Conservation (phyloP, 2,113 vertebrate genomes). For the Engystomops pustulosus region DNA sequence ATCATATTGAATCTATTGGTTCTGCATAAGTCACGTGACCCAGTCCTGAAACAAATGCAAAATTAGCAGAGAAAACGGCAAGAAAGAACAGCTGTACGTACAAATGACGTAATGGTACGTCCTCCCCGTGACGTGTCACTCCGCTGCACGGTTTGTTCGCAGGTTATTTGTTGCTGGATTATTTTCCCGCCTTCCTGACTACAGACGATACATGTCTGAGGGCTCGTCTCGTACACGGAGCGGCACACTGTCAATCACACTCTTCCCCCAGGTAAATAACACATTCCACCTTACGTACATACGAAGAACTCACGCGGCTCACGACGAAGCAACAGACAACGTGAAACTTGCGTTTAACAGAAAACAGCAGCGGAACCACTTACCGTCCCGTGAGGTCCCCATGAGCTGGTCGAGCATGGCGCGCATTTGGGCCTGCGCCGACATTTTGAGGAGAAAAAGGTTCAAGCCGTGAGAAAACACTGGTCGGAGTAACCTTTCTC, state of each 20-base stretch:
- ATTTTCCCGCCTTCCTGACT: not conserved
- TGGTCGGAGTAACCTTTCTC: no score
- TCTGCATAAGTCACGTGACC: no score
- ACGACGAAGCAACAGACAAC: not conserved
- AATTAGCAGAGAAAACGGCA: no score
- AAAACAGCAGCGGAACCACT: constrained; percentile 64
- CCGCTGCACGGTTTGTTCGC: not conserved
- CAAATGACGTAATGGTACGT: no score
- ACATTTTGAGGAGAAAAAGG: constrained; percentile 76
- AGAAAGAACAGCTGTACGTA: no score
- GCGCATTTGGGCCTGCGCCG: constrained; percentile 98
- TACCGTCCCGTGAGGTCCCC: constrained; percentile 97
- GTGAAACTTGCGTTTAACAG: not conserved
- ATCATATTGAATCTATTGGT: no score
- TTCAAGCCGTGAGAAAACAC: constrained; percentile 39
- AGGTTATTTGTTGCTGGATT: no score
- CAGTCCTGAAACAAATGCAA: no score
- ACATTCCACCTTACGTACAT: no score
- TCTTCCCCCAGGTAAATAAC: constrained; percentile 44
- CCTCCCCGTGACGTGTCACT: no score
- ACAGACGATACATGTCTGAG: not conserved
- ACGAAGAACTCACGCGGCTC: not conserved
- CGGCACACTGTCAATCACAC: constrained; percentile 65
- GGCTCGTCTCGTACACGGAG: not conserved
- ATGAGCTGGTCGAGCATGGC: constrained; percentile 98